Base-by-base conservation (phyloP, 2,113 vertebrate genomes). In the Gasterosteus nipponicus region DNA sequence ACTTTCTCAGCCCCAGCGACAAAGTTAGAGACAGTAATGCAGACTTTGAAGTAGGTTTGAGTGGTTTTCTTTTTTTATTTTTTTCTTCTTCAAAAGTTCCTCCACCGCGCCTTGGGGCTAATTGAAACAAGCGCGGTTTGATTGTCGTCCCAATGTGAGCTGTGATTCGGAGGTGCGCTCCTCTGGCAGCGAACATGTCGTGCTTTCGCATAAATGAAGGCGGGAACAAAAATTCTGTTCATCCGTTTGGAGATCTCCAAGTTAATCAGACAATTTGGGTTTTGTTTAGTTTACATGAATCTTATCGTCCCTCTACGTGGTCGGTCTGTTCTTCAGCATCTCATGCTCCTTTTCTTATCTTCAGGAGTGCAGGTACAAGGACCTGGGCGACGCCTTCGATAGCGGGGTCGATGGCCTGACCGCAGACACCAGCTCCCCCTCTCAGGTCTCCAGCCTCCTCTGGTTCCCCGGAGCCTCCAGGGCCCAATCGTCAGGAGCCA, bases 361-460 rank as follows among this genome's bases (percentile, higher is more conserved):
- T 18, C 88, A 99, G 98, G 97, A 99, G 73, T 93, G 94, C 0
- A 93, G 95, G 73, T 94, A 89, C 85, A 98, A 95, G 89, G 97
- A 98, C 71, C 86, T 92, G 46, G 93, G 81, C 0, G 97, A 99
- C 41, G 95, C 93, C 69, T 97, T 97, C 14, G 97, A 98, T 82
- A 96, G 94, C 74, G 96, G 95, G 67, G 93, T 94, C 0, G 96
- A 98, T 8, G 96, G 95, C 35, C 93, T 98, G 69, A 94, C 94
- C 0, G 80, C 83, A 0, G 97, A 98, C 58, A 86, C 67, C 0
- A 95, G 94, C 89, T 94, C 92, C 15, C 94, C 96, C 0, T 94
- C 93, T 0, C 96, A 94, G 78, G 82, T 93, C 0, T 95, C 96
- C 0, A 90, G 94, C 76, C 86, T 93, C 1, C 78, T 95, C 54